These are phyloP conservation scores for Agrotis exclamationis DNA, from an alignment of 2,888 invertebrate genomes.

Conservation along the genomic window DNA sequence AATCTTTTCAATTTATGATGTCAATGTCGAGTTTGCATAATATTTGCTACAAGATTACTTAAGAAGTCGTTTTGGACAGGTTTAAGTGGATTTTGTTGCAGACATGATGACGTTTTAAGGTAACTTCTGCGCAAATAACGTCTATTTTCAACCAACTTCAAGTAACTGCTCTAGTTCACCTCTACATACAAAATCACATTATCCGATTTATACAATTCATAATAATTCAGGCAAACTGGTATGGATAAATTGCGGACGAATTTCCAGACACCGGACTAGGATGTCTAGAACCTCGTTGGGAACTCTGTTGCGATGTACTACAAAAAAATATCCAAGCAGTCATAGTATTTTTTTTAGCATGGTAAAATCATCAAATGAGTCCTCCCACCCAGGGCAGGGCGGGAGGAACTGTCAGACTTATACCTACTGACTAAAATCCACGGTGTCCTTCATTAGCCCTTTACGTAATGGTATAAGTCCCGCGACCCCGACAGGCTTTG, in stretches of 20 bases:
- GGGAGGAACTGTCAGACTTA: too few relatives aligned
- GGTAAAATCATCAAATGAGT: too few relatives aligned
- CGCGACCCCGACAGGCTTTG: too few relatives aligned
- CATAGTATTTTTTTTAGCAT: too few relatives aligned
- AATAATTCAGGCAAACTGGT: neutral
- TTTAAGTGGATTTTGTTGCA: neutral
- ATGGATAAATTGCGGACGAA: neutral
- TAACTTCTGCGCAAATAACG: neutral
- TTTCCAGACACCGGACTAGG: neutral
- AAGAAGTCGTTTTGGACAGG: neutral
- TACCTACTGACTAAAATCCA: too few relatives aligned
- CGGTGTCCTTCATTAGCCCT: too few relatives aligned
- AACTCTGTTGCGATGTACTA: too few relatives aligned
- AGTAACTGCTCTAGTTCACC: too few relatives aligned
- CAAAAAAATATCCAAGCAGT: too few relatives aligned
- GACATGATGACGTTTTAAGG: neutral
- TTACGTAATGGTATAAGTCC: too few relatives aligned
- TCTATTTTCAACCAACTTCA: neutral
- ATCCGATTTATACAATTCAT: neutral
- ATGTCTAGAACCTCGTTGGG: too few relatives aligned
- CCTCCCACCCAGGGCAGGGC: too few relatives aligned
- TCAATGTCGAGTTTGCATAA: slow-evolving; percentile 33
- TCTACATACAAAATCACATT: neutral
- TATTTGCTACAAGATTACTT: slow-evolving; percentile 21
- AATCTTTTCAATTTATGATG: slow-evolving; percentile 41